Evolutionary conservation across 1,140 invertebrate species (phyloP), one percentile per base, ranked within the genome.

Genomic region (Pararge aegeria): DNA sequence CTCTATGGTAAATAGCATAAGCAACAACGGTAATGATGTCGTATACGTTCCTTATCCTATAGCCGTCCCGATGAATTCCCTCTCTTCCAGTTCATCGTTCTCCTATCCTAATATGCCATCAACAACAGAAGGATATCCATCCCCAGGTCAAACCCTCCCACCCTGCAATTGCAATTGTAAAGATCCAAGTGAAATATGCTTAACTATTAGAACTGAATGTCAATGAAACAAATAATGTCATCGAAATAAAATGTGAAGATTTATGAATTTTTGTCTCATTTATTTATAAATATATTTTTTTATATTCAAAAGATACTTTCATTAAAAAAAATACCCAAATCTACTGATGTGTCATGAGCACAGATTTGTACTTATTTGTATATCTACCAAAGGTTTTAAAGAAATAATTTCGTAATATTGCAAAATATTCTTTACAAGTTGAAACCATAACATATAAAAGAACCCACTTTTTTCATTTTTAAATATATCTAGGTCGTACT

Each of bases 161-260:
- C 13, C 29, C 6, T 13, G 29, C 9, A 16, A 19, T 10, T n/a
- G 13, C 13, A 38, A 34, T 18, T 48, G 46, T 10, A 57, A 42
- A 9, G 61, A 60, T 24, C 9, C 48, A 0, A 58, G 66, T 34
- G 66, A 64, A 57, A 58, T 73, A 9, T 64, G 40, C 19, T 54
- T 73, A 15, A 46, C 57, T 19, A 64, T 69, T 46, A 64, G 44
- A 29, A 53, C 66, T 21, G 66, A 73, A 20, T 20, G 10, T 46
- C n/a, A 21, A 6, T 0, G 10, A 2, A 21, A 9, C 5, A n/a
- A 46, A 0, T 3, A 13, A 0, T 46, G n/a, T 42, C 13, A 42
- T 24, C 7, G 7, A 24, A 24, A 24, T 24, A 4, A 24, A 24
- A 4, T 24, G 24, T 24, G n/a, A n/a, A n/a, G n/a, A 2, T 24